A percentile compares a stretch with the other conserved stretches of the same genome.
Evolutionary conservation across 2,888 invertebrate species (phyloP).

Genomic region (Stenurella melanura): DNA sequence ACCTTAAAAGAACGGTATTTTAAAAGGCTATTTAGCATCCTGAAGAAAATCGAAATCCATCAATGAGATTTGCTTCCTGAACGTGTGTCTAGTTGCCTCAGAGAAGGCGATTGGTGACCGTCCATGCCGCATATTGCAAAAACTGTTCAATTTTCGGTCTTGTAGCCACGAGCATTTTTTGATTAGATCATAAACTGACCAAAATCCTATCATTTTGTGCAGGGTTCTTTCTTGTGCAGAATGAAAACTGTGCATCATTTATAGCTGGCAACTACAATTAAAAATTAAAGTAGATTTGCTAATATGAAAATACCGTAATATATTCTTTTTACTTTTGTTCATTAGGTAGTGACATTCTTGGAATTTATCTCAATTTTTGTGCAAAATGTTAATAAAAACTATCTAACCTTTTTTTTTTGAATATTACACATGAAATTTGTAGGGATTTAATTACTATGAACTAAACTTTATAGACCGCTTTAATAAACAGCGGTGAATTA

Average conservation of each 20-base stretch:
- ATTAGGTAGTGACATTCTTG: conserved; percentile 29
- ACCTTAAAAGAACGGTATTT: too few species aligned
- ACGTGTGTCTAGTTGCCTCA: too few species aligned
- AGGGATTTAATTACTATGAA: neutral
- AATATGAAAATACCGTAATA: neutral
- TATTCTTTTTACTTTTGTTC: conserved; percentile 25
- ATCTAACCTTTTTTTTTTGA: neutral
- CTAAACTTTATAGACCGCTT: too few species aligned
- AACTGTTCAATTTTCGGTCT: too few species aligned
- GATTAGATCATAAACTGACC: too few species aligned
- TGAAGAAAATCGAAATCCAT: too few species aligned
- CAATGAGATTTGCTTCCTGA: too few species aligned
- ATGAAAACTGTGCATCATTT: neutral
- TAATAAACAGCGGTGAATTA: neutral
- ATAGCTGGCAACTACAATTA: neutral
- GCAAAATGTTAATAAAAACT: conserved; percentile 14
- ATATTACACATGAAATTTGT: neutral
- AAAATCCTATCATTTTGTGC: too few species aligned
- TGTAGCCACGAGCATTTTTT: too few species aligned
- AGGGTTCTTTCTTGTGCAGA: neutral
- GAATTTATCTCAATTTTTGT: conserved; percentile 31
- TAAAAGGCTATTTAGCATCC: too few species aligned
- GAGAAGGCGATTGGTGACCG: too few species aligned
- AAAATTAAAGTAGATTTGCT: conserved; percentile 2
- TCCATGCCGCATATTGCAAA: too few species aligned